Percentiles rank a stretch among this genome's conserved stretches.
Evolutionary conservation across 2,797 vertebrate genomes (phyloP).

Genomic region (Uromys caudimaculatus): DNA sequence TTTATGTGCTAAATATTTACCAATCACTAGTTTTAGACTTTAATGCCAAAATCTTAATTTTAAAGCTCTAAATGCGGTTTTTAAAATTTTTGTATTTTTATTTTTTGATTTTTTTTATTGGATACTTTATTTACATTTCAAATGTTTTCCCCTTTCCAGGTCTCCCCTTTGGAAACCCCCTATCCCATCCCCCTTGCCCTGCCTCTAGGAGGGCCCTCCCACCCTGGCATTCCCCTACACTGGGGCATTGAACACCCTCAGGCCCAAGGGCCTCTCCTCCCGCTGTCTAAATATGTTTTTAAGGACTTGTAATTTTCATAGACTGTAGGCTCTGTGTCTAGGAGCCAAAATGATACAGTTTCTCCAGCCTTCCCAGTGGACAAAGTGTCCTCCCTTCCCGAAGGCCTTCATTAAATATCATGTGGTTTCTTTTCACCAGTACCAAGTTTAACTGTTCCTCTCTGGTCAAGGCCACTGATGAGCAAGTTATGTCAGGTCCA

Average conservation of each 20-base stretch:
- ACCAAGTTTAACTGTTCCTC: background rate
- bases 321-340: background rate
- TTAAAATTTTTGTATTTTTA: too few species aligned
- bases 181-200: too few species aligned
- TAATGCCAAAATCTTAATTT: background rate
- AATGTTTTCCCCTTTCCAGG: too few species aligned
- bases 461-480: background rate
- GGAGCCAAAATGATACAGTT: background rate
- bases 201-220: too few species aligned
- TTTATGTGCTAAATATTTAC: conserved; percentile 43
- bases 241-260: too few species aligned
- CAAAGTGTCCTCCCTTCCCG: background rate
- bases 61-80: conserved; percentile 27
- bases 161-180: too few species aligned
- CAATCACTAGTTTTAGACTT: conserved; percentile 18
- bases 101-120: too few species aligned
- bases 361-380: background rate
- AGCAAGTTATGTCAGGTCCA: background rate
- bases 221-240: too few species aligned
- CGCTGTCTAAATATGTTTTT: background rate
- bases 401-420: conserved; percentile 9
- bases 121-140: too few species aligned
- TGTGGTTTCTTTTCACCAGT: background rate
- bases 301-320: conserved; percentile 9
- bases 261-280: too few species aligned